These are phyloP conservation scores for Drosophila birchii DNA, from an alignment of 2,888 invertebrate genomes.

Conservation along the genomic window DNA sequence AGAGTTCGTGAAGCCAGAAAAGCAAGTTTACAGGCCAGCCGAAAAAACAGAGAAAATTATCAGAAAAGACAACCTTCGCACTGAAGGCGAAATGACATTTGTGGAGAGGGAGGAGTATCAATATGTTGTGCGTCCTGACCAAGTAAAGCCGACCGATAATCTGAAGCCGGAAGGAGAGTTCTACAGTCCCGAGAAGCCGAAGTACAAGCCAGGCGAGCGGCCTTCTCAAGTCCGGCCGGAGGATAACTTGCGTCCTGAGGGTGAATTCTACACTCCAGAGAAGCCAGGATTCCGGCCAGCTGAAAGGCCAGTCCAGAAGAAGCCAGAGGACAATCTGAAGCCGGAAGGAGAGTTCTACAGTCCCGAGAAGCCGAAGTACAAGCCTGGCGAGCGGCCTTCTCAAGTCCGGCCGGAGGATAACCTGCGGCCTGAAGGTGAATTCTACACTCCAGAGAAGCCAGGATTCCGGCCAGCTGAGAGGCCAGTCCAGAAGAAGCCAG, in stretches of 20 bases:
- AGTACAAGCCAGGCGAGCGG: too few species aligned
- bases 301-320: constrained; percentile 86
- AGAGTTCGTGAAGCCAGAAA: too few species aligned
- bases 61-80: too few species aligned
- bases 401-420: constrained; percentile 85
- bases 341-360: constrained; percentile 87
- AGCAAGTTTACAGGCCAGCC: too few species aligned
- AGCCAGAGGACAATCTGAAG: constrained; percentile 85
- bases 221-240: too few species aligned
- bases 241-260: constrained; percentile 85
- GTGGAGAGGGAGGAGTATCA: too few species aligned
- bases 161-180: too few species aligned
- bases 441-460: constrained; percentile 61
- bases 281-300: constrained; percentile 85
- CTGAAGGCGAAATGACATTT: too few species aligned
- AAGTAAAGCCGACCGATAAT: too few species aligned
- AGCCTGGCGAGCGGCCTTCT: constrained; percentile 84
- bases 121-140: too few species aligned
- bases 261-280: constrained; percentile 82
- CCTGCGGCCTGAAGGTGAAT: constrained; percentile 28
- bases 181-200: too few species aligned
- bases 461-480: constrained; percentile 17
- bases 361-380: constrained; percentile 84
- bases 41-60: too few species aligned
- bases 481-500: constrained; percentile 16